phyloP scores from a whole-genome alignment of 2,888 invertebrate species.

The Macrosiphum euphorbiae region DNA sequence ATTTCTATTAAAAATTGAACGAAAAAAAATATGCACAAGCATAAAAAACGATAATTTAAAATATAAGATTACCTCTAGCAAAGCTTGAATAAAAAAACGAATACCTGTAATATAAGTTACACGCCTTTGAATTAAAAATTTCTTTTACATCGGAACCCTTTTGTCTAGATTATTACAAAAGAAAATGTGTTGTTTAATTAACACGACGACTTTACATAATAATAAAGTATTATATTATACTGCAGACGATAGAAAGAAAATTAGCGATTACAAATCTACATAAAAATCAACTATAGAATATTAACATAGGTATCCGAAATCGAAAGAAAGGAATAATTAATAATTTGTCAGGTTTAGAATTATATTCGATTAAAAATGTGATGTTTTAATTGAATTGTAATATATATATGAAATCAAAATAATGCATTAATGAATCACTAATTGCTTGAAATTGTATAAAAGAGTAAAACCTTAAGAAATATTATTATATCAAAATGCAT shows the following conservation, averaged over 20 bases:
- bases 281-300: background rate
- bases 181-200: background rate
- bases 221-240: background rate
- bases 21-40: background rate
- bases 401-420: background rate
- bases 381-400: background rate
- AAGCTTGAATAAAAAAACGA: background rate
- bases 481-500: background rate
- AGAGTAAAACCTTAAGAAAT: background rate
- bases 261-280: background rate
- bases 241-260: background rate
- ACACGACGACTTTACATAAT: background rate
- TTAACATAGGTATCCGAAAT: background rate
- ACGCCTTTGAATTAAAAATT: background rate
- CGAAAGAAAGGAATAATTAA: conserved; percentile 21
- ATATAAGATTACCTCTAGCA: background rate
- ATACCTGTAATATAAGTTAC: background rate
- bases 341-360: background rate
- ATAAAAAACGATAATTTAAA: background rate
- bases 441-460: background rate
- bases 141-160: background rate
- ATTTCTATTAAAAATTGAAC: conserved; percentile 23
- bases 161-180: background rate
- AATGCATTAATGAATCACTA: conserved; percentile 6
- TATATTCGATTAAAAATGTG: background rate